Base-by-base conservation (phyloP, 1,140 invertebrate species). In the Eumaeus atala region DNA sequence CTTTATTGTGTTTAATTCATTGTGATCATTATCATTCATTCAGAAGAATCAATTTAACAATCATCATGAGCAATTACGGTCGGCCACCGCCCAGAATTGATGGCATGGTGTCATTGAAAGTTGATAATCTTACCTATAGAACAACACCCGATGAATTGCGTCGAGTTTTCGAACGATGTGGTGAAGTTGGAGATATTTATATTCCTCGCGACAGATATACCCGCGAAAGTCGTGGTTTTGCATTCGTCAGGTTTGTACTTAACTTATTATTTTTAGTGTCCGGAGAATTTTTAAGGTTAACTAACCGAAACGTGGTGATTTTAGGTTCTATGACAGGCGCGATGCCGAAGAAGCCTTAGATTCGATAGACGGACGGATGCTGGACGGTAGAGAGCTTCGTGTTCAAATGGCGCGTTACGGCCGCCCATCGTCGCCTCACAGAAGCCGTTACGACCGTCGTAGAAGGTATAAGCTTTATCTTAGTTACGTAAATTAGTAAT, bases 381-480 rank as follows among this genome's bases (percentile, higher is more conserved):
- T 99, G 40, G 97, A 99, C 84, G 97, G 97, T n/a, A 94, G 97
- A 89, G 97, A 98, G 84, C 89, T 99, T 10, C 89, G 97, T 52
- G 97, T 99, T 21, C 96, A 98, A 84, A 97, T 99, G 96, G 98
- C 97, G 18, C 91, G 96, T 37, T 98, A 98, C 80, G 96, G 96
- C 14, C 91, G 96, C 38, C 96, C 96, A 35, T 93, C 93, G 9
- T 95, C 94, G 11, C 94, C 94, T 3, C 92, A 93, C 73, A 88
- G 92, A 65, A 87, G 84, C 67, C 70, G 83, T 35, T 74, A 86
- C 59, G 83, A 84, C 53, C 67, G 81, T 17, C 74, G 83, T 17
- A 72, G 77, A 63, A 84, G 83, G 82, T 85, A 66, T 28, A 28
- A 2, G 6, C n/a, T 28, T 28, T 28, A 28, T 28, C 21, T 28